These are phyloP conservation scores for Paracentrotus lividus DNA, from an alignment of 53 echinoderm and acorn worm species.

Conservation along the genomic window DNA sequence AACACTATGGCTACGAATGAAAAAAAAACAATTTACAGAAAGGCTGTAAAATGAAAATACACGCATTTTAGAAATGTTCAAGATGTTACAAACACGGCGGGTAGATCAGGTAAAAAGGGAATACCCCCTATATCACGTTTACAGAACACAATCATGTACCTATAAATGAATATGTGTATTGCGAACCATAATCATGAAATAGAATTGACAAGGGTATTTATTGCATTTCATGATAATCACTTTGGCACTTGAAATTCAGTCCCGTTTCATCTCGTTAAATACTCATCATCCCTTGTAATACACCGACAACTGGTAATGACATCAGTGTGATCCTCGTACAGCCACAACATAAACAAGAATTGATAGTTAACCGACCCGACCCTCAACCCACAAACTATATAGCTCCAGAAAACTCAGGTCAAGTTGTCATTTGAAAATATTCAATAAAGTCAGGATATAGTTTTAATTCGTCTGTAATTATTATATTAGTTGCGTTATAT, in stretches of 20 bases:
- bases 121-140: no score
- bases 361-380: not conserved
- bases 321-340: not conserved
- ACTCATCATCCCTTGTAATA: constrained; percentile 36
- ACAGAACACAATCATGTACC: not conserved
- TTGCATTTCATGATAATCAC: not conserved
- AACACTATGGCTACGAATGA: no score
- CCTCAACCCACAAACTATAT: not conserved
- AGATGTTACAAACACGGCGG: not conserved
- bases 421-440: not conserved
- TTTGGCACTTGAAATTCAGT: not conserved
- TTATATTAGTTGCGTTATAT: no score
- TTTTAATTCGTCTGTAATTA: not conserved
- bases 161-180: not conserved
- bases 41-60: no score
- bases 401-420: not conserved
- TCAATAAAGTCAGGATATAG: not conserved
- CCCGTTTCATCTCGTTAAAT: constrained; percentile 26
- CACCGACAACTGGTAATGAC: constrained; percentile 9
- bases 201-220: constrained; percentile 30
- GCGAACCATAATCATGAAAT: not conserved
- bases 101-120: no score
- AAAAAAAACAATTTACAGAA: no score
- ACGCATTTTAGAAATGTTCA: not conserved
- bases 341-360: constrained; percentile 32